Base-by-base conservation (phyloP, 2,113 vertebrate genomes). In the Edolisoma coerulescens region DNA sequence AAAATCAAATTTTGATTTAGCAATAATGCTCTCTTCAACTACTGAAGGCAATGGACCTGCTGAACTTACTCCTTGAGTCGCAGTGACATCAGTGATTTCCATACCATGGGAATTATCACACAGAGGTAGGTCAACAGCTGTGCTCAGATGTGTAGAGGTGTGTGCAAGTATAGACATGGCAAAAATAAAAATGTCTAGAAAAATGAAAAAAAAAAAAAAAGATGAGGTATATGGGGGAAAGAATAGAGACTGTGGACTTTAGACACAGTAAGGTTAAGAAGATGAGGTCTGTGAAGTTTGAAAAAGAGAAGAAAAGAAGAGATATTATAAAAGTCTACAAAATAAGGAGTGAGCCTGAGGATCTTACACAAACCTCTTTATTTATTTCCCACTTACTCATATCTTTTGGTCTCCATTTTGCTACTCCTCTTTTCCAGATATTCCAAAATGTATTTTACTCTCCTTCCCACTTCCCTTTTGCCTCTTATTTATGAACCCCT, bases 91-190 rank as follows among this genome's bases (percentile, higher is more conserved):
- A 95, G 75, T 70, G 85, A 70, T 93, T 91, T 94, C 79, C 79
- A 85, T 85, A 77, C 68, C 78, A 64, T 0, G 0, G 70, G 79
- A 97, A 90, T 90, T 86, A 93, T 70, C 3, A 0, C 59, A 63
- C 50, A 93, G 63, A 97, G 92, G 33, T 88, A 83, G 93, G 93
- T 95, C 83, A 97, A 97, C 87, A 96, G 87, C 81, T 93, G 87
- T 87, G 49, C 90, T 95, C 84, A 95, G 87, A 86, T 74, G 42
- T 88, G 67, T 74, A 80, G 81, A 91, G 75, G 42, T 67, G 56
- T 88, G 90, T 90, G 87, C 59, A 92, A 93, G 68, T 95, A 95
- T 41, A 95, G 95, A 75, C 56, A 77, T 1, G 67, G 78, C 19
- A 83, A 96, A 94, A 95, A 84, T 65, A 69, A 93, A 90, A 93